A percentile compares a stretch with the other conserved stretches of the same genome.
Evolutionary conservation across 2,797 vertebrate species (phyloP).

Genomic region (Adrianichthys oophorus): DNA sequence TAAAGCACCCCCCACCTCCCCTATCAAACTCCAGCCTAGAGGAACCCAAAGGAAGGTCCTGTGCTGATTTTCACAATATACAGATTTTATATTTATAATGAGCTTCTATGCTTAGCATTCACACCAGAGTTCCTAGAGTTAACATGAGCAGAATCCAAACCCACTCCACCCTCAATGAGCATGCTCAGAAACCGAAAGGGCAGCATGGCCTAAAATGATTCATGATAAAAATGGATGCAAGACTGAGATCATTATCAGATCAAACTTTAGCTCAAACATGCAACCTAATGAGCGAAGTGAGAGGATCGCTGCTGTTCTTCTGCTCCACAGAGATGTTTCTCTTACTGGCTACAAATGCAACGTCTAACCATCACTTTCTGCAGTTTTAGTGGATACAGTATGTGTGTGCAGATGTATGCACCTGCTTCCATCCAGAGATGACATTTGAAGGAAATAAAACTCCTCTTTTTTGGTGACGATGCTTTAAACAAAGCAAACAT

Average conservation of each 20-base stretch:
- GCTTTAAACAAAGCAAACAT: constrained; percentile 63
- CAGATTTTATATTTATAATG: constrained; percentile 87
- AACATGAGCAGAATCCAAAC: constrained; percentile 77
- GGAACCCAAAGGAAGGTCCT: constrained; percentile 79
- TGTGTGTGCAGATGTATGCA: constrained; percentile 27
- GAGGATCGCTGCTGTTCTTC: constrained; percentile 26
- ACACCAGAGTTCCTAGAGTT: constrained; percentile 82
- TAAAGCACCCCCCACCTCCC: constrained; percentile 60
- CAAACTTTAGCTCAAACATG: constrained; percentile 40
- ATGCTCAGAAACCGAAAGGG: constrained; percentile 81
- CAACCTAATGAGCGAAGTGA: constrained; percentile 35
- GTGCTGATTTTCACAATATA: constrained; percentile 86
- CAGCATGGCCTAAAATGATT: constrained; percentile 56
- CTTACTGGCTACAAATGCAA: neutral
- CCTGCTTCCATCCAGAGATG: constrained; percentile 35
- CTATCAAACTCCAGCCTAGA: constrained; percentile 60
- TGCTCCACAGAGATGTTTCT: constrained; percentile 15
- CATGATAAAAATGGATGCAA: constrained; percentile 37
- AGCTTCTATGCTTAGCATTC: constrained; percentile 86
- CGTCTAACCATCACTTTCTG: constrained; percentile 14
- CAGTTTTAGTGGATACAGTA: constrained; percentile 22
- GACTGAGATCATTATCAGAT: constrained; percentile 41
- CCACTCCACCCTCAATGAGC: constrained; percentile 71
- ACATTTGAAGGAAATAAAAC: constrained; percentile 40
- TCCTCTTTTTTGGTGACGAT: constrained; percentile 9